phyloP scores from a whole-genome alignment of 1,140 invertebrate species.

The Riptortus pedestris region DNA sequence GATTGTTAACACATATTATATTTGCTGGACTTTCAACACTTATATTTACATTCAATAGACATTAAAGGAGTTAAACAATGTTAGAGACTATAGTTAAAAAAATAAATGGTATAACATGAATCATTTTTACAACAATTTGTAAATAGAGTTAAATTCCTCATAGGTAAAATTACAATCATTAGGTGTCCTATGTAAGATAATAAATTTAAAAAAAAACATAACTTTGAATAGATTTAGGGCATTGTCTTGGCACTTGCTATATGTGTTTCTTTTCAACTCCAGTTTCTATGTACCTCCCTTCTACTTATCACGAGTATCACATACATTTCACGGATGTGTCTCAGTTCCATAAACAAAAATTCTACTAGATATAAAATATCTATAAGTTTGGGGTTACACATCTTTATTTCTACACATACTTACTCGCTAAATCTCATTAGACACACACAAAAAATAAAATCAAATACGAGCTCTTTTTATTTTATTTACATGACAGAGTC shows the following conservation, averaged over 20 bases:
- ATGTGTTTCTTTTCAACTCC: not conserved
- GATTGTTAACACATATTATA: no score
- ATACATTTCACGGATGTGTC: conserved; percentile 7
- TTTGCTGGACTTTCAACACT: no score
- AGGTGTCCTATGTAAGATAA: not conserved
- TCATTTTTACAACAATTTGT: not conserved
- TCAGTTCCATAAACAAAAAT: not conserved
- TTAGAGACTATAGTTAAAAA: conserved; percentile 7
- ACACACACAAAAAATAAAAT: no score
- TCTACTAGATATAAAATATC: conserved; percentile 2
- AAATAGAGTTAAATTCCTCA: not conserved
- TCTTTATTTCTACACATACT: not conserved
- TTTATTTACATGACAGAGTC: no score
- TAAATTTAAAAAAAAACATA: not conserved
- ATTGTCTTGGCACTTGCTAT: conserved; percentile 3
- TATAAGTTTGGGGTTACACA: not conserved
- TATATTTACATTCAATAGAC: conserved; percentile 2
- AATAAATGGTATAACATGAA: conserved; percentile 5
- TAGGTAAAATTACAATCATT: not conserved
- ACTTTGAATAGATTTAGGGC: not conserved
- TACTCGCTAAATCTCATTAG: not conserved
- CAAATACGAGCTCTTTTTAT: no score
- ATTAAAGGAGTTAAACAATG: not conserved
- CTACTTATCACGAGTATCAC: conserved; percentile 11
- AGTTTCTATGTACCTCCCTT: not conserved